These are phyloP conservation scores for Cariama cristata DNA, from an alignment of 2,113 vertebrate species.

Conservation along the genomic window DNA sequence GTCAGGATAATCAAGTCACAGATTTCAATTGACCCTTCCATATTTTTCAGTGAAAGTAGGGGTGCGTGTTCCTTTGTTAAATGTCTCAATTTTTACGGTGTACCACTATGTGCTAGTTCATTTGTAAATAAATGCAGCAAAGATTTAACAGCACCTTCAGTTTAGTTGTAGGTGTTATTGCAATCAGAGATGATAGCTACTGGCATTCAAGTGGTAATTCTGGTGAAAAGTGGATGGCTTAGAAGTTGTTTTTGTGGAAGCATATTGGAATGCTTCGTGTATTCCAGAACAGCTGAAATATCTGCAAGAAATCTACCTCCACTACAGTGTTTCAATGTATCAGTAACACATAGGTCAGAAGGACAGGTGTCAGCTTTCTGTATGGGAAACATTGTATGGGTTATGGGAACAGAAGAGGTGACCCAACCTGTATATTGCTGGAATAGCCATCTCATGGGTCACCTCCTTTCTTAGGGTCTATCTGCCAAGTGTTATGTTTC, in stretches of 20 bases:
- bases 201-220: not conserved
- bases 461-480: not conserved
- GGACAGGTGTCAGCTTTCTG: not conserved
- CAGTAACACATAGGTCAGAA: not conserved
- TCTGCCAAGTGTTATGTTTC: not conserved
- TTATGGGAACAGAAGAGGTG: not conserved
- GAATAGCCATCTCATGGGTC: not conserved
- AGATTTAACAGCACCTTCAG: not conserved
- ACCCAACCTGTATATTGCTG: not conserved
- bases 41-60: not conserved
- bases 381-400: accelerated
- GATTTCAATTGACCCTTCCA: not conserved
- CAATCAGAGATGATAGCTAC: not conserved
- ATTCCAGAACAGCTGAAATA: not conserved
- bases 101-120: not conserved
- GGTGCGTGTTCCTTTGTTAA: not conserved
- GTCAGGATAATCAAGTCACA: not conserved
- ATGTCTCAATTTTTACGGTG: not conserved
- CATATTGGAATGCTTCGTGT: not conserved
- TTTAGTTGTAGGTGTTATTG: not conserved
- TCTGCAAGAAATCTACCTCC: not conserved
- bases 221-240: not conserved
- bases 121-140: not conserved
- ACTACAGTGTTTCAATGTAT: not conserved
- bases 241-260: not conserved